Evolutionary conservation across 2,113 vertebrate species (phyloP), one percentile per base, ranked within the genome.

Genomic region (Numenius arquata): DNA sequence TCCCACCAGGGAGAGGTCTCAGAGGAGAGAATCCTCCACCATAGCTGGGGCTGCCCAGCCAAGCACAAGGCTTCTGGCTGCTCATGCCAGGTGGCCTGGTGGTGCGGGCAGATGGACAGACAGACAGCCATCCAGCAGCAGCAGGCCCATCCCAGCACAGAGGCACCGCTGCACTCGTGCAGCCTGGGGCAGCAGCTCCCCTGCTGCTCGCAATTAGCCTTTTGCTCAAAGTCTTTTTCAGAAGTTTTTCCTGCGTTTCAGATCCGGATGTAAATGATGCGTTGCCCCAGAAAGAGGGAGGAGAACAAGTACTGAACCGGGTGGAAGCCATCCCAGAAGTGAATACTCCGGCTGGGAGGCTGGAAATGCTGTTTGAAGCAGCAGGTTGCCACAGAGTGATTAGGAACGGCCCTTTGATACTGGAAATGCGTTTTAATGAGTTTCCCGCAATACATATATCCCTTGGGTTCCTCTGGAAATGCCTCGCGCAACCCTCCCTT

Each of bases 141-240:
- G 55, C 32, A 4, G 55, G 23, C 4, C 0, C 15, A 0, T n/a
- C 25, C 29, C 68, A 2, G 1, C 15, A 4, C 23, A 12, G 43
- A 27, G 26, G 6, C 5, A 59, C 30, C 2, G 2, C 56, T 11
- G 40, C 25, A 4, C 41, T 11, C 2, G 0, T 0, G 2, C 63
- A 18, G 40, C 38, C 36, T 3, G 1, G 0, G 0, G 29, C 68
- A 36, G 36, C 75, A 14, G 38, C 71, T 40, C 50, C 71, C 25
- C 36, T 0, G 0, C 3, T 32, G 65, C 72, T 83, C 12, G 0
- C 30, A 36, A 16, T 65, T 52, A 73, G 72, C 45, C 76, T 71
- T 25, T 27, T 40, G 52, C 77, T 45, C 76, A 11, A 1, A 3
- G 2, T 5, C 48, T 0, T 1, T 34, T 83, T 17, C 75, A 71